Evolutionary conservation across 2,888 invertebrate genomes (phyloP).

Genomic region (Ecdyonurus torrentis): DNA sequence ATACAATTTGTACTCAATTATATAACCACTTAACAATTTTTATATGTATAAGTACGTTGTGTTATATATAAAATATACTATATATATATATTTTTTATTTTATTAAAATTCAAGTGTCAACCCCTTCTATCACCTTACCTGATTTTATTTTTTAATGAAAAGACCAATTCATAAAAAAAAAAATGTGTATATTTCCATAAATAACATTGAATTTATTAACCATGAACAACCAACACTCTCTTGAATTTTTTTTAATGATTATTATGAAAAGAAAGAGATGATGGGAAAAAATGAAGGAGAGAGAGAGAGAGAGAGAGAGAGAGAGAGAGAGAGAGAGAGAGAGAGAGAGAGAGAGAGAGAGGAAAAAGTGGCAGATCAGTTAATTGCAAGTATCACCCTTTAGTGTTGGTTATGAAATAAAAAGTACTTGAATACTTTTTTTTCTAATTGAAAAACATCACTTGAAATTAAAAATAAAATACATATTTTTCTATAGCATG

Average conservation of each 20-base stretch:
- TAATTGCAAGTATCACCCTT: not conserved
- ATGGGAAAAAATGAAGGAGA: not conserved
- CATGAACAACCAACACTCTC: not conserved
- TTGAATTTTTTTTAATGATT: not conserved
- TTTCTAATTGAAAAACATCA: not conserved
- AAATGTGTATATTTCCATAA: not conserved
- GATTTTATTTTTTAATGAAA: too few relatives aligned
- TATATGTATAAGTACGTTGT: too few relatives aligned
- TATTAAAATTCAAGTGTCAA: not conserved
- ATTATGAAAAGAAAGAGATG: not conserved
- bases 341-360: not conserved
- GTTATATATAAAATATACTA: too few relatives aligned
- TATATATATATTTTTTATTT: not conserved
- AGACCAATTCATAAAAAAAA: not conserved
- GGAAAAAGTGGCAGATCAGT: not conserved
- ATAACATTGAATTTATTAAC: not conserved
- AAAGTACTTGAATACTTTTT: not conserved
- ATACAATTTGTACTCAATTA: not conserved
- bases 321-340: not conserved
- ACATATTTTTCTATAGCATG: not conserved
- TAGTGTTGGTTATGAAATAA: not conserved
- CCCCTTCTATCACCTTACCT: not conserved
- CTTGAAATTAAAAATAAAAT: not conserved
- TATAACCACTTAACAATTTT: not conserved
- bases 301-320: not conserved